phyloP scores from a whole-genome alignment of 2,797 vertebrate genomes.

The Pyrocephalus nanus region DNA sequence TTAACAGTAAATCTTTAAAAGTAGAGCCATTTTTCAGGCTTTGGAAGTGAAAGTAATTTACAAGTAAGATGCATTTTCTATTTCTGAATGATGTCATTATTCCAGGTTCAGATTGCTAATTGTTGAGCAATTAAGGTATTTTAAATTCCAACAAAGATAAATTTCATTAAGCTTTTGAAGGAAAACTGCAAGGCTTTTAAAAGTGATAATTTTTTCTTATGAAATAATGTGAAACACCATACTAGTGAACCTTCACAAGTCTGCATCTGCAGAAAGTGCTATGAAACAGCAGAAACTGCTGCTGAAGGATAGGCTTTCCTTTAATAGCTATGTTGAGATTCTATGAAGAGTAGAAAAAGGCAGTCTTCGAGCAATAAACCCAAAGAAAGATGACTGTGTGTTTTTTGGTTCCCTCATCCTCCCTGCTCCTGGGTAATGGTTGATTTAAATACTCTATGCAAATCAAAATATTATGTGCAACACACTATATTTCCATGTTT shows the following conservation, averaged over 20 bases:
- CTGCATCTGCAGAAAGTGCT: background rate
- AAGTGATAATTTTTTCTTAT: background rate
- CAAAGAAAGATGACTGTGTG: background rate
- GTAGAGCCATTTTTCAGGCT: background rate
- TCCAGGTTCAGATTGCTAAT: background rate
- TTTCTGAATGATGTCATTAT: background rate
- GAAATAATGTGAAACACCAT: background rate
- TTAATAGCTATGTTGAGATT: background rate
- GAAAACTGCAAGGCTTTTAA: background rate
- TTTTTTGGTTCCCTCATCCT: background rate
- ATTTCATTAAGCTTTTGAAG: background rate
- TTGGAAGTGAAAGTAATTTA: background rate
- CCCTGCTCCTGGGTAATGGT: background rate
- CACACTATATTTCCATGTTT: background rate
- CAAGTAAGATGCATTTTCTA: background rate
- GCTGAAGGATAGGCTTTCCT: background rate
- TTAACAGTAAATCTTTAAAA: background rate
- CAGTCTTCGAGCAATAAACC: background rate
- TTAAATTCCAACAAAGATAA: background rate
- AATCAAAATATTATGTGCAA: background rate
- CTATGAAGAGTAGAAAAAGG: background rate
- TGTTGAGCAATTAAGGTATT: background rate
- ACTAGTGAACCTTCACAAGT: background rate
- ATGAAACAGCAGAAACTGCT: background rate
- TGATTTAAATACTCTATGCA: background rate